Conservation (phyloP, 1,140 invertebrate species). For the Hormaphis cornu region DNA sequence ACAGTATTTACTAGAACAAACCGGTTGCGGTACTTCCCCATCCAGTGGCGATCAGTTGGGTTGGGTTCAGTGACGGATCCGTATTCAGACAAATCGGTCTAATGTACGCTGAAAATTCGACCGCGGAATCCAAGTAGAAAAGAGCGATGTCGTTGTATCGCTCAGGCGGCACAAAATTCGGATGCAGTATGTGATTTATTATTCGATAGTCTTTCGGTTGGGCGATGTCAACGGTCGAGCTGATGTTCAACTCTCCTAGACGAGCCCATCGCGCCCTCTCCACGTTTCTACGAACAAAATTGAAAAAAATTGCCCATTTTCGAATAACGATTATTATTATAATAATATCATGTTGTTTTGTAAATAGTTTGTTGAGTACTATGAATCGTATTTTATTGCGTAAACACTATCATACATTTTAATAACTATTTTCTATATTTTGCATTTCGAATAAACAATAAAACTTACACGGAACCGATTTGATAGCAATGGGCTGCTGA, state of each 20-base stretch:
- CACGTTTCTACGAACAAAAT: too few relatives aligned
- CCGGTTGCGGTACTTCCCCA: slow-evolving; percentile 43
- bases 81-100: slow-evolving; percentile 53
- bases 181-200: slow-evolving; percentile 42
- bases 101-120: slow-evolving; percentile 44
- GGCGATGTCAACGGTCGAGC: slow-evolving; percentile 35
- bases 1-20: slow-evolving; percentile 14
- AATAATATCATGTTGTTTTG: too few relatives aligned
- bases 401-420: too few relatives aligned
- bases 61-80: slow-evolving; percentile 35
- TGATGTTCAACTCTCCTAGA: slow-evolving; percentile 39
- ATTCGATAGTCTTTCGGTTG: slow-evolving; percentile 39
- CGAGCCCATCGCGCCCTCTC: slow-evolving; percentile 34
- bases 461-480: too few relatives aligned
- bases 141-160: slow-evolving; percentile 55
- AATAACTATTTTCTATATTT: too few relatives aligned
- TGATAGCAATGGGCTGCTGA: too few relatives aligned
- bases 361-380: too few relatives aligned
- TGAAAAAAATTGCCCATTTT: too few relatives aligned
- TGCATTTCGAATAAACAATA: too few relatives aligned
- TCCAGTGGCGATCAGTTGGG: slow-evolving; percentile 43
- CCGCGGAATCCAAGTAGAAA: slow-evolving; percentile 45
- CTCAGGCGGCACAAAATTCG: slow-evolving; percentile 41
- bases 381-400: too few relatives aligned
- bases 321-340: too few relatives aligned